Evolutionary conservation across 2,797 vertebrate species (phyloP).

Genomic region (Furcifer pardalis): DNA sequence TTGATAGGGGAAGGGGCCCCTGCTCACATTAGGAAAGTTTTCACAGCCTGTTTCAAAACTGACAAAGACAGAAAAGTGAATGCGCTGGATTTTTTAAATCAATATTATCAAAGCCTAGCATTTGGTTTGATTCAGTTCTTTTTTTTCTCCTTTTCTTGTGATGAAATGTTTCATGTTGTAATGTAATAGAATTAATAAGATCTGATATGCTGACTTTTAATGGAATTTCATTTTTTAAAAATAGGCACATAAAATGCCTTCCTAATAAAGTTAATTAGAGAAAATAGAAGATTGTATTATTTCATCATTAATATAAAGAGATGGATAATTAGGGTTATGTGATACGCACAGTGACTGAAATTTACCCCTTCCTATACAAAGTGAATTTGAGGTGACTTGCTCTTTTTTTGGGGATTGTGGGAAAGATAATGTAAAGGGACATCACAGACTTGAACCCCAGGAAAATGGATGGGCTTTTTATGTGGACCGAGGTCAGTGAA

Average conservation of each 20-base stretch:
- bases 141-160: slow-evolving; percentile 46
- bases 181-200: slow-evolving; percentile 78
- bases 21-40: slow-evolving; percentile 61
- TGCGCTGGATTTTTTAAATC: slow-evolving; percentile 56
- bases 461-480: background rate
- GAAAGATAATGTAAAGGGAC: background rate
- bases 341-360: slow-evolving; percentile 66
- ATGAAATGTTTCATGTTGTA: slow-evolving; percentile 75
- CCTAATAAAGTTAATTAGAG: slow-evolving; percentile 81
- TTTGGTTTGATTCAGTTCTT: slow-evolving; percentile 71
- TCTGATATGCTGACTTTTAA: slow-evolving; percentile 79
- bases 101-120: slow-evolving; percentile 70
- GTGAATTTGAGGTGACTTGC: slow-evolving; percentile 22
- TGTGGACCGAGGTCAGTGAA: background rate
- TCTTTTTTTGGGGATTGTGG: slow-evolving; percentile 1
- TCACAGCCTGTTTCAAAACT: slow-evolving; percentile 56
- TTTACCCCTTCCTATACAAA: slow-evolving; percentile 57
- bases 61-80: slow-evolving; percentile 66
- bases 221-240: slow-evolving; percentile 80
- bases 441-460: background rate
- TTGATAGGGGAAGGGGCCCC: slow-evolving; percentile 39
- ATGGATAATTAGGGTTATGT: slow-evolving; percentile 75
- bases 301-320: slow-evolving; percentile 78
- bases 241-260: slow-evolving; percentile 76
- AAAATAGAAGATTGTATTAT: slow-evolving; percentile 79